Conservation (phyloP, 2,888 invertebrate genomes). For the Oligia latruncula region DNA sequence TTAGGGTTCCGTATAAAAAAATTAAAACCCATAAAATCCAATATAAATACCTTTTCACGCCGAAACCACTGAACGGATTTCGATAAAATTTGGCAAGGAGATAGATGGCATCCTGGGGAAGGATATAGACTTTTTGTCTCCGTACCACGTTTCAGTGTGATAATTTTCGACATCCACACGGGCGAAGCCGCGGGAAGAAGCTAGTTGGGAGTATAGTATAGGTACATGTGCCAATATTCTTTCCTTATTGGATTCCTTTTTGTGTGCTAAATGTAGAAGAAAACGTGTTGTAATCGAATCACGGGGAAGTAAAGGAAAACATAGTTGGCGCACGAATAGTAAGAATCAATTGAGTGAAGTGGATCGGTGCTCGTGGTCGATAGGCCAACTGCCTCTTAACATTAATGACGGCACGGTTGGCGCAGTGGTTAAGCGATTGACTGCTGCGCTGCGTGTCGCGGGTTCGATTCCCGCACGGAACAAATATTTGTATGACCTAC, state of each 20-base stretch:
- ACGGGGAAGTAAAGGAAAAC: conserved; percentile 58
- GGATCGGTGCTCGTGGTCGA: conserved; percentile 53
- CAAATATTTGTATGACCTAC: too few relatives aligned
- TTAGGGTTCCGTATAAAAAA: neutral
- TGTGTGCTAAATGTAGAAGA: conserved; percentile 57
- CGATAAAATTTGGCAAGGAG: neutral
- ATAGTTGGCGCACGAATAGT: conserved; percentile 54
- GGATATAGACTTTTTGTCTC: neutral
- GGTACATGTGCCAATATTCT: conserved; percentile 14
- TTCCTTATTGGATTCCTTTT: conserved; percentile 41
- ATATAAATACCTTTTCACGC: neutral
- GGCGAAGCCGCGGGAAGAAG: neutral
- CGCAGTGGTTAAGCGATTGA: too few relatives aligned
- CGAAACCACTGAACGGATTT: neutral
- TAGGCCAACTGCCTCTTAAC: conserved; percentile 41
- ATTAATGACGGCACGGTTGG: too few relatives aligned
- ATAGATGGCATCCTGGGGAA: neutral
- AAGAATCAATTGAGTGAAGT: conserved; percentile 62
- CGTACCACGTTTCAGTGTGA: neutral
- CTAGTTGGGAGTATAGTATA: conserved; percentile 8
- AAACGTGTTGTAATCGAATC: conserved; percentile 63
- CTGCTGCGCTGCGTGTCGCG: too few relatives aligned
- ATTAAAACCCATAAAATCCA: neutral
- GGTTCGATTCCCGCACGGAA: too few relatives aligned
- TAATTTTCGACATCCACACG: neutral